Conservation (phyloP, 2,888 invertebrate genomes). For the Cheilosia pagana region DNA sequence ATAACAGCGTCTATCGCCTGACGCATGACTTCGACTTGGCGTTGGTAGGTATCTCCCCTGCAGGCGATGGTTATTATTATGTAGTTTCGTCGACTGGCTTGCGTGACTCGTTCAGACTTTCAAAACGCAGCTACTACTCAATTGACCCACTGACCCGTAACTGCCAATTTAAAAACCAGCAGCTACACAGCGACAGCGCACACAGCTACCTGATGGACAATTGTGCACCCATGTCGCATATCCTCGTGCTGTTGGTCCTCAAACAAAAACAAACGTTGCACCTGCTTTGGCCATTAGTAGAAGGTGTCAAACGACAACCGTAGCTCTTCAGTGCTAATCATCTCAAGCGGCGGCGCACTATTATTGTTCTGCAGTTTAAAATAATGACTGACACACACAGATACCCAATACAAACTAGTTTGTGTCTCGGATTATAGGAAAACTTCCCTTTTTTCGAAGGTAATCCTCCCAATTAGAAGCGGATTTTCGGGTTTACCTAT, state of each 20-base stretch:
- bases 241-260: slow-evolving; percentile 67
- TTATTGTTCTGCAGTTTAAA: not conserved
- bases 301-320: slow-evolving; percentile 61
- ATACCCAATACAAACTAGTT: slow-evolving; percentile 37
- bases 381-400: not conserved
- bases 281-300: slow-evolving; percentile 38
- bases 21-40: slow-evolving; percentile 9
- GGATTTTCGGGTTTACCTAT: slow-evolving; percentile 67
- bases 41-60: too few species aligned
- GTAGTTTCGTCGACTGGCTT: not conserved
- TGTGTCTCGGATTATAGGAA: slow-evolving; percentile 50
- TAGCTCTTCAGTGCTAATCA: slow-evolving; percentile 1
- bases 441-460: slow-evolving; percentile 35
- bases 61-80: not conserved
- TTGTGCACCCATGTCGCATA: slow-evolving; percentile 57
- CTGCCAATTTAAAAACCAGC: slow-evolving; percentile 30
- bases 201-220: slow-evolving; percentile 45
- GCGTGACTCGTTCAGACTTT: slow-evolving; percentile 5
- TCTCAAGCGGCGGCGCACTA: slow-evolving; percentile 23
- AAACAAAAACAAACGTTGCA: slow-evolving; percentile 50
- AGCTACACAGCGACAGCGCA: not conserved
- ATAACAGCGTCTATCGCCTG: not conserved
- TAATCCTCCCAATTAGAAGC: slow-evolving; percentile 71
- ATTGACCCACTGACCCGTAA: slow-evolving; percentile 57
- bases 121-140: slow-evolving; percentile 14